Evolutionary conservation across 1,140 invertebrate species (phyloP), one percentile per base, ranked within the genome.

Genomic region (Wiebesia pumilae): DNA sequence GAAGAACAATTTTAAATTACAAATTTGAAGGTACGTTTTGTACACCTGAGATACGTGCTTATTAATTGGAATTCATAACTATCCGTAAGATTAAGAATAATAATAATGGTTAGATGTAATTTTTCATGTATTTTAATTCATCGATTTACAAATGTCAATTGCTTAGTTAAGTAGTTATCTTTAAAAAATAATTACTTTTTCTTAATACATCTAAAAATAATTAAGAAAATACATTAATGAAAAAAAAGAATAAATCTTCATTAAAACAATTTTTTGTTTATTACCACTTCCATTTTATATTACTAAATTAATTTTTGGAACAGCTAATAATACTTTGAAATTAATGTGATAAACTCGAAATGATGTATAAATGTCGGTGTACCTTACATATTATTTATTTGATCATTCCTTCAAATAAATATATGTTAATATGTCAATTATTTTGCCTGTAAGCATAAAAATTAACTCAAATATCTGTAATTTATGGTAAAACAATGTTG

Each of bases 401-500:
- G 6, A 43, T 14, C 21, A 35, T 79, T 80, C 16, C 65, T 80
- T 62, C 24, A 62, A 80, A 80, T 80, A 58, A 80, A 80, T 80
- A 35, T 80, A 35, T 27, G 3, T 79, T 30, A 54, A 79, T 73
- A 51, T 51, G n/a, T 79, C 43, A 79, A 51, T 58, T 10, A 79
- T 58, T 78, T 79, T 79, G 47, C 40, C 24, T 80, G 30, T 7
- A 35, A 80, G 54, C 78, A 21, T 80, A 80, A 80, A 80, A 35
- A 62, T 80, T 35, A 62, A 38, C 9, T 80, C 12, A 14, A 54
- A 10, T 33, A 79, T 54, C 40, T 27, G 4, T 54, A 54, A 82
- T 75, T 83, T 84, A 86, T 88, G 38, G 24, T 85, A 71, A 85
- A 85, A 85, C 43, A 69, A 21, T 38, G 27, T 73, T 73, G 58